A percentile compares a stretch with the other conserved stretches of the same genome.
Conservation (phyloP, 1,140 invertebrate species). For the Ceratina australensis region DNA sequence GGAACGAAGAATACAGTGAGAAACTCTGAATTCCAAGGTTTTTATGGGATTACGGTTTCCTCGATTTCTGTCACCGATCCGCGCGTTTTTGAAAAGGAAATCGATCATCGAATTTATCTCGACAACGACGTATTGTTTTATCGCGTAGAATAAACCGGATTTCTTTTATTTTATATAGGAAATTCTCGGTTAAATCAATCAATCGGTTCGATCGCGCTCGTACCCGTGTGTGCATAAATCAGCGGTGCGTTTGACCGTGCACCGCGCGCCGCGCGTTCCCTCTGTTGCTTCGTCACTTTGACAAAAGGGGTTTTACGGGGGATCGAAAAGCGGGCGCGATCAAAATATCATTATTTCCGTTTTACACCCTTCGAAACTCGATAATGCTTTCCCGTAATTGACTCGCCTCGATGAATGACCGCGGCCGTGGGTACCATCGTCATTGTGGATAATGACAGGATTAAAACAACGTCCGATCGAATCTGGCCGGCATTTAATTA, state of each 20-base stretch:
- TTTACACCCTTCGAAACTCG: slow-evolving; percentile 58
- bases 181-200: neutral
- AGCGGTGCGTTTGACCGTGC: slow-evolving; percentile 6
- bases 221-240: slow-evolving; percentile 21
- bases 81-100: neutral
- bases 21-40: too few relatives aligned
- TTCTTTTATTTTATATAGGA: slow-evolving; percentile 9
- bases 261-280: neutral
- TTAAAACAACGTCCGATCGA: slow-evolving; percentile 56
- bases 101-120: slow-evolving; percentile 4
- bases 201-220: neutral
- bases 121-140: slow-evolving; percentile 2
- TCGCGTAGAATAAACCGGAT: neutral
- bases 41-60: too few relatives aligned
- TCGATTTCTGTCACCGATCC: neutral
- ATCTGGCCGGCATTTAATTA: slow-evolving; percentile 61
- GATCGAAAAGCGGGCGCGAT: slow-evolving; percentile 31
- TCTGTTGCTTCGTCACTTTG: slow-evolving; percentile 36
- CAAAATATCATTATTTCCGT: slow-evolving; percentile 60
- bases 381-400: slow-evolving; percentile 62
- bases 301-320: slow-evolving; percentile 22
- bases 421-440: slow-evolving; percentile 35
- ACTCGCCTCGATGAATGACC: slow-evolving; percentile 56
- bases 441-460: slow-evolving; percentile 63
- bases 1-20: too few relatives aligned